These are phyloP conservation scores for Cydia splendana DNA, from an alignment of 1,140 invertebrate species.

Conservation along the genomic window DNA sequence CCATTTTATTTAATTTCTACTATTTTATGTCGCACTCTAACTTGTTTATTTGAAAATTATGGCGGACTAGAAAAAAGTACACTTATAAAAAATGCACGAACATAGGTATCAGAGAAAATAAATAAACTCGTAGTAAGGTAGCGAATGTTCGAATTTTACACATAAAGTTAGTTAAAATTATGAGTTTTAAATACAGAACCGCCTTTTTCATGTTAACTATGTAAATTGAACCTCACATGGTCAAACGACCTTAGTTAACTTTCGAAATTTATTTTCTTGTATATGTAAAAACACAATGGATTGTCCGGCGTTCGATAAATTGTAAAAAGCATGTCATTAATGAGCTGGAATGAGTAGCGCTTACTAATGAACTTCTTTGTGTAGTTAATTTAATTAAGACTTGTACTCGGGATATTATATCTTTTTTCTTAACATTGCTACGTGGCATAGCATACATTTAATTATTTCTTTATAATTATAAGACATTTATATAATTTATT, in stretches of 20 bases:
- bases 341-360: constrained; percentile 1
- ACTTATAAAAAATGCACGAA: no score
- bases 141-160: no score
- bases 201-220: not conserved
- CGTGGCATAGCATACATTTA: not conserved
- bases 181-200: not conserved
- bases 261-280: not conserved
- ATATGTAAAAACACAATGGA: constrained; percentile 2
- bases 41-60: no score
- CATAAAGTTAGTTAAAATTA: not conserved
- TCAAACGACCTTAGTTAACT: not conserved
- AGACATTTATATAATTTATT: not conserved
- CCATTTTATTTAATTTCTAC: no score
- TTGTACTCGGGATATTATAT: not conserved
- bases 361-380: constrained; percentile 8
- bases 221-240: not conserved
- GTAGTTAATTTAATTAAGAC: constrained; percentile 7
- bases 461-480: not conserved
- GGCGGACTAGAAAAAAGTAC: no score
- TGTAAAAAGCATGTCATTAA: constrained; percentile 8
- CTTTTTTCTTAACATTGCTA: not conserved
- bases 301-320: not conserved
- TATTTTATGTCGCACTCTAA: no score
- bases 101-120: no score
- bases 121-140: no score